phyloP scores from a whole-genome alignment of 2,113 vertebrate species.

The Salvator merianae region DNA sequence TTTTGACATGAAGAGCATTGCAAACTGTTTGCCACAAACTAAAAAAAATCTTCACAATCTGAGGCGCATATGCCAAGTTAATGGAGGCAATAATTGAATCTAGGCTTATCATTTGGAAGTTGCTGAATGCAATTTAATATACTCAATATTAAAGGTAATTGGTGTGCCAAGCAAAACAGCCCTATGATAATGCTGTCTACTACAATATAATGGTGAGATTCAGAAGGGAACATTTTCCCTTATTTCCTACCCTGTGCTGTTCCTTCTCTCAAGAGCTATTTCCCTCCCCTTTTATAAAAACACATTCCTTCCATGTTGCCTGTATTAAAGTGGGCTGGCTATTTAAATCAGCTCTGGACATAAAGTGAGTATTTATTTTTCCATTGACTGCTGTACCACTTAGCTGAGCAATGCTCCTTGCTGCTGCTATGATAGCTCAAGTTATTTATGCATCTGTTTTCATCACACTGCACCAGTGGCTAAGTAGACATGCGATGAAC shows the following conservation, averaged over 20 bases:
- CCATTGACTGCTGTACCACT: background rate
- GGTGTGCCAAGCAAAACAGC: conserved; percentile 17
- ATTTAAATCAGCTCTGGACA: background rate
- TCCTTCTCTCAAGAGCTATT: background rate
- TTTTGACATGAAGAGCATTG: conserved; percentile 30
- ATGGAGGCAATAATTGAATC: conserved; percentile 22
- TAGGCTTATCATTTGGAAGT: background rate
- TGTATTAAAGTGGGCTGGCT: background rate
- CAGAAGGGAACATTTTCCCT: conserved; percentile 10
- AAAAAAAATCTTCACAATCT: conserved; percentile 1
- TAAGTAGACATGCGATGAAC: background rate
- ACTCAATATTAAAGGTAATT: conserved; percentile 31
- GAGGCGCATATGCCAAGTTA: background rate
- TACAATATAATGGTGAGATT: conserved; percentile 25
- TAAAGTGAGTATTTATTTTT: conserved; percentile 5
- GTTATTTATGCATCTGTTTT: conserved; percentile 11
- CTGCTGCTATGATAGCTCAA: background rate
- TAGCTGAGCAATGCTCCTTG: background rate
- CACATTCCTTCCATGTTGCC: background rate
- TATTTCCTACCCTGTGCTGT: background rate
- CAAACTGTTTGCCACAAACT: conserved; percentile 1
- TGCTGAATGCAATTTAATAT: conserved; percentile 34
- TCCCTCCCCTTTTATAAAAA: background rate
- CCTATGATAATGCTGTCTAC: conserved; percentile 21
- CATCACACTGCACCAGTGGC: background rate